Percentiles rank a stretch among this genome's conserved stretches.
These are phyloP conservation scores for Camponotus fellah DNA, from an alignment of 2,888 invertebrate genomes.

Conservation along the genomic window DNA sequence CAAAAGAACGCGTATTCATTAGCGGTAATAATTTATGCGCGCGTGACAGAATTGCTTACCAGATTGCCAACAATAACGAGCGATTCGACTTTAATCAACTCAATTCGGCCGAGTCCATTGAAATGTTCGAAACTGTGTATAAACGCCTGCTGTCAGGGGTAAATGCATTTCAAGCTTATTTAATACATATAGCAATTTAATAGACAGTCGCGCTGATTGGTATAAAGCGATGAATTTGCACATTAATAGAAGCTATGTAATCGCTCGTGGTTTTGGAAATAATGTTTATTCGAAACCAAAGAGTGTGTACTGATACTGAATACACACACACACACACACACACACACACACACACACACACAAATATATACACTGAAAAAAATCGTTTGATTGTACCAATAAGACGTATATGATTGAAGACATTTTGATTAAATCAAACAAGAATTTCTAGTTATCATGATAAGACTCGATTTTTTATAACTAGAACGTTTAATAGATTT, in stretches of 20 bases:
- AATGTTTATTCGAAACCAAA: conserved; percentile 20
- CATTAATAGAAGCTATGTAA: background rate
- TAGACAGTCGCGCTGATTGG: conserved; percentile 36
- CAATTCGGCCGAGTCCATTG: conserved; percentile 32
- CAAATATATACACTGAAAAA: too few species aligned
- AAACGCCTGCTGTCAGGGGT: background rate
- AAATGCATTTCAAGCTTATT: conserved; percentile 38
- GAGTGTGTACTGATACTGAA: background rate
- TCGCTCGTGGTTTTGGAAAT: background rate
- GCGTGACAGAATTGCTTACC: conserved; percentile 28
- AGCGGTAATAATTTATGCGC: conserved; percentile 40
- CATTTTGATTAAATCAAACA: too few species aligned
- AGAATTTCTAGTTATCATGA: too few species aligned
- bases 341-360: too few species aligned
- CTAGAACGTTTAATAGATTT: too few species aligned
- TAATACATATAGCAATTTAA: conserved; percentile 39
- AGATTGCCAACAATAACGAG: conserved; percentile 31
- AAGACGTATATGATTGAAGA: too few species aligned
- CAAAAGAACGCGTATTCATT: conserved; percentile 9
- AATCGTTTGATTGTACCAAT: too few species aligned
- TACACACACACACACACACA: too few species aligned
- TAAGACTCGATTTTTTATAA: too few species aligned
- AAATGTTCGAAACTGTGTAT: conserved; percentile 26
- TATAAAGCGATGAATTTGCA: conserved; percentile 21
- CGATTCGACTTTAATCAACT: conserved; percentile 40